Evolutionary conservation across 2,797 vertebrate genomes (phyloP), one percentile per base, ranked within the genome.

Genomic region (Denticeps clupeoides): DNA sequence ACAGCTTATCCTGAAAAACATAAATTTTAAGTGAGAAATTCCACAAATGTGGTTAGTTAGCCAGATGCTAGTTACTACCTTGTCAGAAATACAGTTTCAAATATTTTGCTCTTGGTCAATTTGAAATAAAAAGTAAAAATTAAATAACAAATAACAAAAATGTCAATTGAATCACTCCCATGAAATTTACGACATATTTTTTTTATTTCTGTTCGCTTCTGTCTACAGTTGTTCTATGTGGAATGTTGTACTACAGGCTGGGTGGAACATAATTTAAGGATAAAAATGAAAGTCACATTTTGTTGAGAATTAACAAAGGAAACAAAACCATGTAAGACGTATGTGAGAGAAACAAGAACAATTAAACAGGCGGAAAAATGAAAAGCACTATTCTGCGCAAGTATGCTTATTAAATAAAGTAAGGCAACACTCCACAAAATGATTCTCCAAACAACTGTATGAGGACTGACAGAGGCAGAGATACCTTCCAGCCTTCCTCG

Each of bases 121-220:
- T n/a, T n/a, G n/a, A n/a, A n/a, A n/a, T n/a, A n/a, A n/a, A n/a
- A n/a, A n/a, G n/a, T n/a, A n/a, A n/a, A n/a, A n/a, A n/a, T n/a
- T n/a, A n/a, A n/a, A n/a, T n/a, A n/a, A n/a, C n/a, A n/a, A n/a
- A n/a, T n/a, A n/a, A n/a, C n/a, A n/a, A n/a, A n/a, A n/a, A n/a
- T n/a, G n/a, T n/a, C n/a, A n/a, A 46, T 27, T 22, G 21, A 11
- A 7, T 18, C 18, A 25, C 10, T 15, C 5, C 12, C 7, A 29
- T 28, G n/a, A n/a, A n/a, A n/a, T 51, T 56, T 57, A 56, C 45
- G 64, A 62, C 62, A 59, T 62, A 62, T 53, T 64, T 32, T 45
- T 49, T 68, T 68, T 70, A 73, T 73, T 73, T 68, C 35, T 54
- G 31, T 58, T 67, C 55, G 25, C 57, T 61, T 58, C 35, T 21